Evolutionary conservation across 2,113 vertebrate genomes (phyloP).

Genomic region (Accipiter virgatus): DNA sequence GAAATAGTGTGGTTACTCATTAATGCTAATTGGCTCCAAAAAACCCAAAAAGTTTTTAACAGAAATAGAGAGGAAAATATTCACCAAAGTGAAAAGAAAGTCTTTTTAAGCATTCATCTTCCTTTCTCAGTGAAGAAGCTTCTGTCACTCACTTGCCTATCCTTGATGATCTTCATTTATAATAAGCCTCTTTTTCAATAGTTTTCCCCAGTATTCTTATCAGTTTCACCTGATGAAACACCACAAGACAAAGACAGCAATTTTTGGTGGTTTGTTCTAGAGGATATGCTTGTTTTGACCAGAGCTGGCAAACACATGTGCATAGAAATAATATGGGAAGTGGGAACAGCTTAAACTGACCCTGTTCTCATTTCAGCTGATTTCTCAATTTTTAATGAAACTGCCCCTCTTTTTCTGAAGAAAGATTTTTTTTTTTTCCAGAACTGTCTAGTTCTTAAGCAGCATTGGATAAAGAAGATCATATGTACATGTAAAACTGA

Average conservation of each 20-base stretch:
- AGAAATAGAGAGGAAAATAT: not conserved
- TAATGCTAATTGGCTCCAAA: not conserved
- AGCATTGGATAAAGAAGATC: not conserved
- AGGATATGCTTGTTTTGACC: not conserved
- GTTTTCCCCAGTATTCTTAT: not conserved
- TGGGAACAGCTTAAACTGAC: not conserved
- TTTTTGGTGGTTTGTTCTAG: not conserved
- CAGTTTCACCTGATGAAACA: not conserved
- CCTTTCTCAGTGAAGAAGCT: not conserved
- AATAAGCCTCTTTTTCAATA: not conserved
- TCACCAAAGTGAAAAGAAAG: not conserved
- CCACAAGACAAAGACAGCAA: not conserved
- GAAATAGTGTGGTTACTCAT: not conserved
- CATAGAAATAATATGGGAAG: not conserved
- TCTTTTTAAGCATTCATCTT: not conserved
- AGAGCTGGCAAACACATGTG: not conserved
- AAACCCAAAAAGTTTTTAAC: not conserved
- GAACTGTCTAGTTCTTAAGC: not conserved
- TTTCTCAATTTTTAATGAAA: not conserved
- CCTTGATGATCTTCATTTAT: not conserved
- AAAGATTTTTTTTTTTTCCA: not conserved
- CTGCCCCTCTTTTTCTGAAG: accelerated
- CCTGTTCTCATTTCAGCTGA: not conserved
- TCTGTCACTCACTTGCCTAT: not conserved
- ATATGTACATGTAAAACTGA: not conserved